Conservation (phyloP, 2,113 vertebrate species). For the Fregetta grallaria region DNA sequence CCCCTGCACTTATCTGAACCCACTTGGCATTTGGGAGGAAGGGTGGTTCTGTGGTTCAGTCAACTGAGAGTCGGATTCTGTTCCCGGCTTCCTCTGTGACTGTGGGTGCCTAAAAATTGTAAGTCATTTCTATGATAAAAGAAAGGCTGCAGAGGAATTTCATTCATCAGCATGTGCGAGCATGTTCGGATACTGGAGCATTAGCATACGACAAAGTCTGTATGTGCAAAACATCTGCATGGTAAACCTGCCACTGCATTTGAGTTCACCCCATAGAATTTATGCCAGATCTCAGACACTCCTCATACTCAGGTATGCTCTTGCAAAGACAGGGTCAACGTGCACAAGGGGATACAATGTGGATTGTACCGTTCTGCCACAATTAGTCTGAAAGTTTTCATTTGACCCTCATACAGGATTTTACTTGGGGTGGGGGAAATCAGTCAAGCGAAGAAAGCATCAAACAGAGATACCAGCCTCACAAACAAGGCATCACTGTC, state of each 20-base stretch:
- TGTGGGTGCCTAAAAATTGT: background rate
- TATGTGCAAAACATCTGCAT: background rate
- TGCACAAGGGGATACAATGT: fast-evolving
- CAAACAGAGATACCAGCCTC: background rate
- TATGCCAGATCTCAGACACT: background rate
- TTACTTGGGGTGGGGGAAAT: background rate
- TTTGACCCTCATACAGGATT: background rate
- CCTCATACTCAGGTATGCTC: background rate
- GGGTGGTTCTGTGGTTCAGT: background rate
- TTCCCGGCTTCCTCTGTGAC: background rate
- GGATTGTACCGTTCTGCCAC: background rate
- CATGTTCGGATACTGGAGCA: background rate
- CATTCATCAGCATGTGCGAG: background rate
- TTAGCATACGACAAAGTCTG: background rate
- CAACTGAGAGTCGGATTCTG: background rate
- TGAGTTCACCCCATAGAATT: background rate
- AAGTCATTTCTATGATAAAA: background rate
- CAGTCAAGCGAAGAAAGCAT: background rate
- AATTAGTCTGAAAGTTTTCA: background rate
- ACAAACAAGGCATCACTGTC: background rate
- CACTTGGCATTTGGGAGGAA: background rate
- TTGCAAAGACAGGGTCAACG: background rate
- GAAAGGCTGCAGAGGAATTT: background rate
- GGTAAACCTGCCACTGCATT: background rate
- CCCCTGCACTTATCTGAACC: background rate